These are phyloP conservation scores for Nasonia longicornis DNA, from an alignment of 1,140 invertebrate genomes.

Conservation along the genomic window DNA sequence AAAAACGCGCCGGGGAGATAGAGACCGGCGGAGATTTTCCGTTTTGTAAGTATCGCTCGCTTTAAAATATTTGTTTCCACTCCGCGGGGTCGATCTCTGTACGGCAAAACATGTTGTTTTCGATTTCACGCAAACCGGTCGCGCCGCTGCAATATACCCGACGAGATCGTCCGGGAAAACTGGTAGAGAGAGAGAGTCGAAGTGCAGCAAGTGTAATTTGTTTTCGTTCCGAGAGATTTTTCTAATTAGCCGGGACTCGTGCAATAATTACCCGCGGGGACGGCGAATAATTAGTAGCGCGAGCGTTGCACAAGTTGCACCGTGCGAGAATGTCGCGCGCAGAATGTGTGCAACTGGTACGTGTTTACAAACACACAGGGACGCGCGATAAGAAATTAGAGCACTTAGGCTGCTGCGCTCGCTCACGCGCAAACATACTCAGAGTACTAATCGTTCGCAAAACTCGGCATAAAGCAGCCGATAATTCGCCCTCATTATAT, in stretches of 20 bases:
- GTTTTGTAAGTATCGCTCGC: neutral
- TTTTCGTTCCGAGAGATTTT: neutral
- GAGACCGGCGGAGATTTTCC: neutral
- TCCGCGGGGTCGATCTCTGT: neutral
- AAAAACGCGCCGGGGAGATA: neutral
- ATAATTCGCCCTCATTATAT: neutral
- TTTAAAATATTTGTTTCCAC: slow-evolving; percentile 21
- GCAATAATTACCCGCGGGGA: no score
- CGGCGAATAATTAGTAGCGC: neutral
- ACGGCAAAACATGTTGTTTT: slow-evolving; percentile 21
- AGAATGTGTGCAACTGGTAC: slow-evolving; percentile 8
- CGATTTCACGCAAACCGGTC: neutral
- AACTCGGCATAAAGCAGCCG: neutral
- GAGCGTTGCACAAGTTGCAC: neutral
- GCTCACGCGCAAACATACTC: neutral
- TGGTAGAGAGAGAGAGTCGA: slow-evolving; percentile 5
- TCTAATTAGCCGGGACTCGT: neutral
- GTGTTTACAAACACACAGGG: slow-evolving; percentile 22
- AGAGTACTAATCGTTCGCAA: neutral
- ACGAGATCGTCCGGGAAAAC: neutral
- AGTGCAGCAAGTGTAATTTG: neutral
- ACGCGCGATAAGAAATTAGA: slow-evolving; percentile 13
- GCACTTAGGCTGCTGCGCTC: neutral
- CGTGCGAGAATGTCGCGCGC: neutral
- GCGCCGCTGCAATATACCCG: neutral